These are phyloP conservation scores for Tarsius wallacei DNA, from an alignment of 2,797 vertebrate genomes.

Conservation along the genomic window DNA sequence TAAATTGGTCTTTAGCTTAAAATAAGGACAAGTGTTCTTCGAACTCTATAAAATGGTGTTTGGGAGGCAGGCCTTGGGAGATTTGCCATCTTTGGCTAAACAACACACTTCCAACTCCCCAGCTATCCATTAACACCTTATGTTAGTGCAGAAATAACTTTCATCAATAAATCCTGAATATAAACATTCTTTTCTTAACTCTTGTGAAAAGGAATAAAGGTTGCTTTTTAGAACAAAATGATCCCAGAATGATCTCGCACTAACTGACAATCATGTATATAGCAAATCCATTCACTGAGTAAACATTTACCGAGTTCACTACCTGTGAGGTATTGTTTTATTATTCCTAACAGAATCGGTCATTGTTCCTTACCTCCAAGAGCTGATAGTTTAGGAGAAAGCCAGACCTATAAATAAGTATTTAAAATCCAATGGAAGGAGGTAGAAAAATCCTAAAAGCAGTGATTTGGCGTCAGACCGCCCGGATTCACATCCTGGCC, in stretches of 20 bases:
- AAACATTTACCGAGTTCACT: slow-evolving; percentile 1
- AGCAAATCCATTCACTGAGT: slow-evolving; percentile 23
- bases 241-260: neutral
- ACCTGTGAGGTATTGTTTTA: neutral
- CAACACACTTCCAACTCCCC: neutral
- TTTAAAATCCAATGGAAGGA: slow-evolving; percentile 13
- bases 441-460: neutral
- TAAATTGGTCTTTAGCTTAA: neutral
- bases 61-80: neutral
- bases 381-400: slow-evolving; percentile 1
- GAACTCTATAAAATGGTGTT: neutral
- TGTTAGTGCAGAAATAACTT: slow-evolving; percentile 39
- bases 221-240: slow-evolving; percentile 42
- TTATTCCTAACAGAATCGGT: slow-evolving; percentile 18
- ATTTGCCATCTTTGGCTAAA: slow-evolving; percentile 25
- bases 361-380: slow-evolving; percentile 15
- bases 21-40: slow-evolving; percentile 32
- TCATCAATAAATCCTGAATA: slow-evolving; percentile 46
- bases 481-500: neutral
- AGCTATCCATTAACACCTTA: neutral
- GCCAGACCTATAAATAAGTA: slow-evolving; percentile 36
- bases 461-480: neutral
- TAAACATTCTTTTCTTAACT: slow-evolving; percentile 65
- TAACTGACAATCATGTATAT: neutral
- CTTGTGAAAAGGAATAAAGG: neutral